A percentile compares a stretch with the other conserved stretches of the same genome.
Conservation (phyloP, 2,888 invertebrate genomes). For the Scrobipalpa costella region DNA sequence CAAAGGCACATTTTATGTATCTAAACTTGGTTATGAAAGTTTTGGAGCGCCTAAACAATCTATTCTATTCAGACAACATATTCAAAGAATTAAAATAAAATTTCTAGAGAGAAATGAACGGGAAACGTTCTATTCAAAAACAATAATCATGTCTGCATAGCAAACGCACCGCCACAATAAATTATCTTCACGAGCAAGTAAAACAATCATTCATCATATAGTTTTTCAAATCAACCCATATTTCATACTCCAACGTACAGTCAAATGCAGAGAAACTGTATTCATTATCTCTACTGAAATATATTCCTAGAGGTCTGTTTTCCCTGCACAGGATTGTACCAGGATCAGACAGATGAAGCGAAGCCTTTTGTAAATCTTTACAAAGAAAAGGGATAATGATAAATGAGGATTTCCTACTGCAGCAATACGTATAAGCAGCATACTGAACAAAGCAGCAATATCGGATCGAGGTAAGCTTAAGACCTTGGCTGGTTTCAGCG, state of each 20-base stretch:
- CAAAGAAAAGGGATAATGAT: constrained; percentile 12
- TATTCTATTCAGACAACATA: too few species aligned
- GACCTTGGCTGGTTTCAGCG: constrained; percentile 23
- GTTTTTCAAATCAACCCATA: constrained; percentile 17
- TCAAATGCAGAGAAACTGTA: too few species aligned
- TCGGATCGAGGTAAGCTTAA: constrained; percentile 20
- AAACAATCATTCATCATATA: background rate
- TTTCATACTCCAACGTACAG: constrained; percentile 2
- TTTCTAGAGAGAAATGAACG: too few species aligned
- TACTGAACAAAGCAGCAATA: constrained; percentile 14
- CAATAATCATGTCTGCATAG: background rate
- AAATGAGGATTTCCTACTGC: constrained; percentile 18
- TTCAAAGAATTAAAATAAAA: too few species aligned
- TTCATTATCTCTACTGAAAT: too few species aligned
- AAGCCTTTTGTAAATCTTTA: constrained; percentile 17
- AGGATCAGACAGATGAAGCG: constrained; percentile 5
- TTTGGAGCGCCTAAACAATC: too few species aligned
- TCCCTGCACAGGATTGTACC: too few species aligned
- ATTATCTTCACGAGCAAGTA: constrained; percentile 5
- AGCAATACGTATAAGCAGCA: constrained; percentile 9
- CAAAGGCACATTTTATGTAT: too few species aligned
- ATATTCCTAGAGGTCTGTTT: too few species aligned
- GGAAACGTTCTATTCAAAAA: too few species aligned
- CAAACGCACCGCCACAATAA: background rate
- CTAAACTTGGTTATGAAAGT: too few species aligned